These are phyloP conservation scores for Muntiacus reevesi DNA, from an alignment of 2,113 vertebrate genomes.

Conservation along the genomic window DNA sequence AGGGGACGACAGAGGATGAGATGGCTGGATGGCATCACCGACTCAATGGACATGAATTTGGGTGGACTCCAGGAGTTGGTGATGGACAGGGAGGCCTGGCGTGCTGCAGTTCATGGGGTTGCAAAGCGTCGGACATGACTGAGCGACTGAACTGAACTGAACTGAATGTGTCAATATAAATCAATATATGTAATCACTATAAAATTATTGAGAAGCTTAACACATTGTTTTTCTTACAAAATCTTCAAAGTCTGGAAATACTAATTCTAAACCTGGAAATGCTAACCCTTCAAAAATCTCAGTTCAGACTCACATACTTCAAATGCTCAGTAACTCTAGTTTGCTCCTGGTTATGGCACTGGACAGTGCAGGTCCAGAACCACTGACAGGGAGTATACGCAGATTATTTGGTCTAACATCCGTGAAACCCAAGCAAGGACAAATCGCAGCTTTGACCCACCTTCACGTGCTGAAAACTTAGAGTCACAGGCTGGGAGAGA, in stretches of 20 bases:
- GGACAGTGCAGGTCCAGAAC: accelerated
- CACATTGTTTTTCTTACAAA: background rate
- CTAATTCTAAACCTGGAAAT: background rate
- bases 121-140: too few relatives aligned
- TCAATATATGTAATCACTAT: background rate
- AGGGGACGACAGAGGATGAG: too few relatives aligned
- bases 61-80: too few relatives aligned
- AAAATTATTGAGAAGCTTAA: background rate
- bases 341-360: background rate
- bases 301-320: background rate
- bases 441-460: background rate
- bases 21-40: too few relatives aligned
- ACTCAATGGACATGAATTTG: too few relatives aligned
- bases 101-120: too few relatives aligned
- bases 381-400: background rate
- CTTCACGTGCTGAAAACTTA: conserved; percentile 21
- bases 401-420: too few relatives aligned
- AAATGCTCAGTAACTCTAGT: background rate
- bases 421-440: background rate
- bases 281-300: background rate
- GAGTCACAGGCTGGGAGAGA: background rate
- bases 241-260: background rate
- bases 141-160: too few relatives aligned
- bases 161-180: background rate
- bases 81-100: too few relatives aligned